A percentile compares a stretch with the other conserved stretches of the same genome.
Conservation (phyloP, 2,888 invertebrate species). For the Choreutis nemorana region DNA sequence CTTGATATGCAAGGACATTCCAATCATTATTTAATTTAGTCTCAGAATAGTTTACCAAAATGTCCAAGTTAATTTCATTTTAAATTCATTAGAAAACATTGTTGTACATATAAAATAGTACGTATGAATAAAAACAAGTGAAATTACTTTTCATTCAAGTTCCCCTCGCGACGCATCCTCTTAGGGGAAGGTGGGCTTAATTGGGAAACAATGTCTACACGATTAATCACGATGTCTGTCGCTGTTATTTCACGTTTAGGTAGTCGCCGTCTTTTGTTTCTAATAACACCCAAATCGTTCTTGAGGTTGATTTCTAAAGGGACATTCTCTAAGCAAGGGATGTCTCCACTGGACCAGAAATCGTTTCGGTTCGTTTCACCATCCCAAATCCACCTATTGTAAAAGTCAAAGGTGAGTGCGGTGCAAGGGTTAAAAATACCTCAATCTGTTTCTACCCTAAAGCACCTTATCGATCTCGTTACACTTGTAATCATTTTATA, state of each 20-base stretch:
- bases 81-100: too few relatives aligned
- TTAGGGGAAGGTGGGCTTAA: constrained; percentile 57
- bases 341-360: constrained; percentile 52
- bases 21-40: too few relatives aligned
- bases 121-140: too few relatives aligned
- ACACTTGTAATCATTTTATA: too few relatives aligned
- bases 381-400: constrained; percentile 26
- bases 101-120: too few relatives aligned
- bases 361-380: constrained; percentile 52
- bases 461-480: too few relatives aligned
- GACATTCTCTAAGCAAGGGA: constrained; percentile 34
- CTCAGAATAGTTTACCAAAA: too few relatives aligned
- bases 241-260: constrained; percentile 4
- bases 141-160: constrained; percentile 47
- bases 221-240: constrained; percentile 51
- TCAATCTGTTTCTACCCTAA: too few relatives aligned
- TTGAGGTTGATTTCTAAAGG: constrained; percentile 47
- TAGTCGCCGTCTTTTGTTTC: constrained; percentile 32
- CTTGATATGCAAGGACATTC: too few relatives aligned
- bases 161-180: constrained; percentile 33
- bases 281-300: constrained; percentile 21
- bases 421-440: too few relatives aligned
- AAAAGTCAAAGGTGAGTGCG: constrained; percentile 50
- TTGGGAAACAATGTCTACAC: constrained; percentile 62
- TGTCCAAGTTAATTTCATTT: too few relatives aligned